phyloP scores from a whole-genome alignment of 2,797 vertebrate species.

The Champsocephalus gunnari region DNA sequence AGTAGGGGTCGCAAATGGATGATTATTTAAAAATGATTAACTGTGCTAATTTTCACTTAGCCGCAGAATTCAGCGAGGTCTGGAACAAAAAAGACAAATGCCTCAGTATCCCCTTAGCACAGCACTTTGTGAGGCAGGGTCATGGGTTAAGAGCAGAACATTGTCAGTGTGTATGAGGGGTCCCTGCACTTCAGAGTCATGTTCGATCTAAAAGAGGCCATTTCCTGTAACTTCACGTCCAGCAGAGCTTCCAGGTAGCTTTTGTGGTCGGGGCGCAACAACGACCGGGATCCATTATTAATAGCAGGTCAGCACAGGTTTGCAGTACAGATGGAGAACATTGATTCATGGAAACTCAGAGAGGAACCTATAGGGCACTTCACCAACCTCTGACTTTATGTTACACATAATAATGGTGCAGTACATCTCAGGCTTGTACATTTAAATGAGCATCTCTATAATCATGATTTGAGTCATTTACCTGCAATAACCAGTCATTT shows the following conservation, averaged over 20 bases:
- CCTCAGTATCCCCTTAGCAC: slow-evolving; percentile 51
- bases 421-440: background rate
- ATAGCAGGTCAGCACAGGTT: slow-evolving; percentile 81
- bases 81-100: slow-evolving; percentile 46
- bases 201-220: slow-evolving; percentile 70
- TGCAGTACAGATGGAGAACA: slow-evolving; percentile 76
- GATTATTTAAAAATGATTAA: slow-evolving; percentile 69
- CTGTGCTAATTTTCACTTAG: slow-evolving; percentile 42
- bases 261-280: slow-evolving; percentile 76
- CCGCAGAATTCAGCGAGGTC: slow-evolving; percentile 25
- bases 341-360: slow-evolving; percentile 77
- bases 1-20: slow-evolving; percentile 47
- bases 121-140: slow-evolving; percentile 81
- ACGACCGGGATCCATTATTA: slow-evolving; percentile 84
- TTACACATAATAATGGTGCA: slow-evolving; percentile 20
- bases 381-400: background rate
- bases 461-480: background rate
- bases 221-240: slow-evolving; percentile 80
- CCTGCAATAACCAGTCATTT: background rate
- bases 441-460: background rate
- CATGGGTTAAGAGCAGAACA: slow-evolving; percentile 83
- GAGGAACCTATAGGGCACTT: slow-evolving; percentile 17
- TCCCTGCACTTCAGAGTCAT: slow-evolving; percentile 65
- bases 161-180: slow-evolving; percentile 44
- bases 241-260: slow-evolving; percentile 79